phyloP scores from a whole-genome alignment of 1,140 invertebrate genomes.

The Drosophila sucinea region DNA sequence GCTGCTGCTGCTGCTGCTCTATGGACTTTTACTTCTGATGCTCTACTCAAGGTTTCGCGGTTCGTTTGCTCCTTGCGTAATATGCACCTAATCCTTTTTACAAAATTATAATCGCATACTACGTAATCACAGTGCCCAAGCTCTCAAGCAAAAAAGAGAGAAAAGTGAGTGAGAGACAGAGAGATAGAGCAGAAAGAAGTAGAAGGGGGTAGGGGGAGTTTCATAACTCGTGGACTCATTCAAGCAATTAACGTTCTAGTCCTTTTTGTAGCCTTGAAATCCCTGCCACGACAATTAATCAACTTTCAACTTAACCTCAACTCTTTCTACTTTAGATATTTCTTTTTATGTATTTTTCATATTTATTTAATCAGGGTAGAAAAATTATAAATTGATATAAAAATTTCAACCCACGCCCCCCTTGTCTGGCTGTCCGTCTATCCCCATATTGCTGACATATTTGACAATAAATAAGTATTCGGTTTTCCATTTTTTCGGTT shows the following conservation, averaged over 20 bases:
- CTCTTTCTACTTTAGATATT: constrained; percentile 15
- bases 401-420: constrained; percentile 60
- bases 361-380: constrained; percentile 68
- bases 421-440: constrained; percentile 43
- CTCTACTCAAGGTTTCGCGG: constrained; percentile 64
- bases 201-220: constrained; percentile 37
- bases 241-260: constrained; percentile 24
- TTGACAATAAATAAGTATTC: constrained; percentile 69
- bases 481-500: constrained; percentile 34
- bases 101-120: constrained; percentile 77
- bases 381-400: constrained; percentile 80
- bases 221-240: constrained; percentile 76
- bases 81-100: constrained; percentile 80
- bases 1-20: background rate
- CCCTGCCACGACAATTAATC: constrained; percentile 58
- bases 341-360: background rate
- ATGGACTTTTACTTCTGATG: constrained; percentile 25
- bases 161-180: background rate
- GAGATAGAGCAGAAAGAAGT: background rate
- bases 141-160: constrained; percentile 23
- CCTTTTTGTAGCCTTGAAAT: constrained; percentile 28
- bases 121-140: constrained; percentile 70
- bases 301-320: constrained; percentile 55
- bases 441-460: constrained; percentile 41
- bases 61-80: constrained; percentile 70